Conservation (phyloP, 2,113 vertebrate species). For the Phaetusa simplex region DNA sequence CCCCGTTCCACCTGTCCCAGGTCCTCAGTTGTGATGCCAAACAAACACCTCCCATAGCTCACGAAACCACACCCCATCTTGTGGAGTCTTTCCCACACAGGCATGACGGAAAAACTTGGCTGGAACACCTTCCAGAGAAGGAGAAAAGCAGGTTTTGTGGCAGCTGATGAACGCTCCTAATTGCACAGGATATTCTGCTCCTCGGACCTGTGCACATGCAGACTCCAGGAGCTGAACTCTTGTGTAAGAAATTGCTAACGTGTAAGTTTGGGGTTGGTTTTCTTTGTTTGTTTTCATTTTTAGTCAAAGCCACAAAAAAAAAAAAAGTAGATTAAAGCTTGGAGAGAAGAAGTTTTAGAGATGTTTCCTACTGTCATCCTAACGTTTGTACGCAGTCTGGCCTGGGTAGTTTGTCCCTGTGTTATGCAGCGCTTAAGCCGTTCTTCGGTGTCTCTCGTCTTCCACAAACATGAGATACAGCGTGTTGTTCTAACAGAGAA, state of each 20-base stretch:
- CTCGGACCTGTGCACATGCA: neutral
- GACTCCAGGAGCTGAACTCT: neutral
- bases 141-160: neutral
- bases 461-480: neutral
- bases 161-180: neutral
- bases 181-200: neutral
- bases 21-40: neutral
- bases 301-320: neutral
- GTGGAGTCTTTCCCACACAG: neutral
- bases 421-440: neutral
- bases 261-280: neutral
- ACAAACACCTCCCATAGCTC: neutral
- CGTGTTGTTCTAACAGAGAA: neutral
- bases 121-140: neutral
- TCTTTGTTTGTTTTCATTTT: neutral
- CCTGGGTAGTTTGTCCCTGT: neutral
- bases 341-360: neutral
- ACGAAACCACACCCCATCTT: neutral
- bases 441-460: neutral
- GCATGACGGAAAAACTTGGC: neutral
- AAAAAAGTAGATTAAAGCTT: neutral
- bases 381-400: neutral
- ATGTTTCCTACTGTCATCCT: neutral
- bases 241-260: neutral
- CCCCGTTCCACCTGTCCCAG: neutral